These are phyloP conservation scores for Caenorhabditis afra DNA, from an alignment of 2,888 invertebrate genomes.

Conservation along the genomic window DNA sequence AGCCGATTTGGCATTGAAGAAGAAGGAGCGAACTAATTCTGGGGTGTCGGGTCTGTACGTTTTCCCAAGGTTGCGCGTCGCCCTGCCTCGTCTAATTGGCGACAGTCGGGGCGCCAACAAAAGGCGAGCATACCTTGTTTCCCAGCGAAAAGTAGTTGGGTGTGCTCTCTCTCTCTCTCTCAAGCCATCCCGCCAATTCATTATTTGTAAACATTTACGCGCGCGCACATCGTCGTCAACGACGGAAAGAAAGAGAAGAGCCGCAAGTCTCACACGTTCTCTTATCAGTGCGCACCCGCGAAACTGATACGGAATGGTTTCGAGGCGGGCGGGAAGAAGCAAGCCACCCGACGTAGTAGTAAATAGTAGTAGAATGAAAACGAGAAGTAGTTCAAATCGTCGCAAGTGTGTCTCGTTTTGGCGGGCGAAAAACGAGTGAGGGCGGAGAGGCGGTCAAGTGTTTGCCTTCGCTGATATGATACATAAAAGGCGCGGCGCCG, in stretches of 20 bases:
- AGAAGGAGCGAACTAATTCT: conserved; percentile 13
- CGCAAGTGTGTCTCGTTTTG: conserved; percentile 19
- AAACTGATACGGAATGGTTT: conserved; percentile 4
- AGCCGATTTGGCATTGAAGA: conserved; percentile 41
- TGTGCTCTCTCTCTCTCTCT: background rate
- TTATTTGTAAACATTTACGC: conserved; percentile 45
- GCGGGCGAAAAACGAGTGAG: conserved; percentile 20
- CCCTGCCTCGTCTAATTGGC: conserved; percentile 31
- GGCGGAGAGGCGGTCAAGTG: background rate
- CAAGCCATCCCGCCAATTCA: background rate
- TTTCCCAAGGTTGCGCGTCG: conserved; percentile 47
- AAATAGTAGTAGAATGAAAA: background rate
- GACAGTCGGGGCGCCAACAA: conserved; percentile 8
- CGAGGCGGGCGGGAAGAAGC: background rate
- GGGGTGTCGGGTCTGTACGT: background rate
- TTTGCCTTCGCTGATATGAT: conserved; percentile 54
- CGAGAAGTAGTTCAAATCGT: conserved; percentile 2
- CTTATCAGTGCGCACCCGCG: background rate
- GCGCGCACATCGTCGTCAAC: background rate
- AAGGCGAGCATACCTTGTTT: background rate
- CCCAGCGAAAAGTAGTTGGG: background rate
- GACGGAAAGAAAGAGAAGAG: conserved; percentile 15
- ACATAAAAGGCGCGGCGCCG: conserved; percentile 50
- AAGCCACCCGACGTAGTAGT: background rate
- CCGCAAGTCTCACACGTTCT: conserved; percentile 1